Conservation (phyloP, 1,140 invertebrate species). For the Helicoverpa armigera region DNA sequence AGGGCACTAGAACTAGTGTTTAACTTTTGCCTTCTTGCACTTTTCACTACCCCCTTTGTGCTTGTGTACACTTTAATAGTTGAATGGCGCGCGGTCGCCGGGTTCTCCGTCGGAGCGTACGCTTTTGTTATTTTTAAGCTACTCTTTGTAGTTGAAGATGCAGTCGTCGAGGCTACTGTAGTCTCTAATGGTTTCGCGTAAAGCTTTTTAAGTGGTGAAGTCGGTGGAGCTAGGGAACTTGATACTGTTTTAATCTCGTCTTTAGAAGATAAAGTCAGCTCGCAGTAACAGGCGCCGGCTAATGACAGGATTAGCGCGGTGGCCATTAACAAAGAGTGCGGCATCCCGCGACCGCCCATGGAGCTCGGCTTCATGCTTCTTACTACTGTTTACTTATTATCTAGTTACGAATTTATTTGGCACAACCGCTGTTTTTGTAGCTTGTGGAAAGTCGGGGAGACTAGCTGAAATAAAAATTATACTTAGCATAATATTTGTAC, state of each 20-base stretch:
- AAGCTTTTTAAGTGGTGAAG: conserved; percentile 61
- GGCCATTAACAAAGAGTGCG: conserved; percentile 54
- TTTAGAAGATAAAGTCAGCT: conserved; percentile 58
- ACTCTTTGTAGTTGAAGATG: conserved; percentile 73
- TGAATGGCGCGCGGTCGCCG: conserved; percentile 66
- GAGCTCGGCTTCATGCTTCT: conserved; percentile 18
- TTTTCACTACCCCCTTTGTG: conserved; percentile 76
- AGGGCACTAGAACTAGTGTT: conserved; percentile 74
- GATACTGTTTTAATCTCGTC: conserved; percentile 62
- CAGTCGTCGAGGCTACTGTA: conserved; percentile 61
- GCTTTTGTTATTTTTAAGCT: conserved; percentile 73
- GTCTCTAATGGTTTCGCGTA: conserved; percentile 66
- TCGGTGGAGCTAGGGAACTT: conserved; percentile 53
- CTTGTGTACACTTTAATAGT: conserved; percentile 68
- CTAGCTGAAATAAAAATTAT: not conserved
- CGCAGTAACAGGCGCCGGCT: conserved; percentile 58
- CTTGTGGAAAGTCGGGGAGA: not conserved
- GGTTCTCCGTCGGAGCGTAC: conserved; percentile 64
- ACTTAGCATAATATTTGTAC: not conserved
- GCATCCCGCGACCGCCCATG: conserved; percentile 34
- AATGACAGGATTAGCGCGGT: conserved; percentile 64
- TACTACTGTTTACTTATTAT: conserved; percentile 28
- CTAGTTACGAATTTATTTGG: conserved; percentile 24
- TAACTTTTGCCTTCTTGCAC: conserved; percentile 80
- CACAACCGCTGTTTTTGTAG: conserved; percentile 26